Conservation (phyloP, 2,797 vertebrate genomes). For the Allobates femoralis region DNA sequence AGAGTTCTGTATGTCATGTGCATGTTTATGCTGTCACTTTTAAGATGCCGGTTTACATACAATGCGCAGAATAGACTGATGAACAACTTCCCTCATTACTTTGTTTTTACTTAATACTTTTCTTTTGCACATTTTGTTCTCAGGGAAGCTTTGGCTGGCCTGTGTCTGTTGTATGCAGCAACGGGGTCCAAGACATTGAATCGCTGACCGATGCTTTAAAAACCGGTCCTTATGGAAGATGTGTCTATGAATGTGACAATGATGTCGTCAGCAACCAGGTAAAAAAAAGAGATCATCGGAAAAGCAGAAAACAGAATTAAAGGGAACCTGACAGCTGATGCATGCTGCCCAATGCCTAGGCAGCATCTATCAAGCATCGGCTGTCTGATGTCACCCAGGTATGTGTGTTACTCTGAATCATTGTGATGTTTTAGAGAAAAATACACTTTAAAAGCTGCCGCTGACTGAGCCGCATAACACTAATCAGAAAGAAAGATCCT, state of each 20-base stretch:
- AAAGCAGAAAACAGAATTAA: not conserved
- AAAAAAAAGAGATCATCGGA: not conserved
- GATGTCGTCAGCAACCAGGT: slow-evolving; percentile 88
- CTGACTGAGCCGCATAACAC: too few species aligned
- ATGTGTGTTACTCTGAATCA: too few species aligned
- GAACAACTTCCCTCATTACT: not conserved
- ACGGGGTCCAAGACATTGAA: slow-evolving; percentile 80
- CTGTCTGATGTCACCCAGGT: too few species aligned
- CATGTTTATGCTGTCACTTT: too few species aligned
- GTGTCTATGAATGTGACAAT: slow-evolving; percentile 86
- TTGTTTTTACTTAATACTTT: not conserved
- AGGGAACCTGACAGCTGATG: too few species aligned
- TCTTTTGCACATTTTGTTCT: not conserved
- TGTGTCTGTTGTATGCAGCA: slow-evolving; percentile 78
- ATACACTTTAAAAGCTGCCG: too few species aligned
- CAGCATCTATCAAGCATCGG: too few species aligned
- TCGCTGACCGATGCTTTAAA: slow-evolving; percentile 79
- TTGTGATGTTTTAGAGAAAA: too few species aligned
- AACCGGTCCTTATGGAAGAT: slow-evolving; percentile 83
- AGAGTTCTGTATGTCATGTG: not conserved
- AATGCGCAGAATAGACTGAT: not conserved
- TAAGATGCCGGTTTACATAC: too few species aligned
- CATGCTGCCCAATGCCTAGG: too few species aligned
- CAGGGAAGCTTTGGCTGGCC: slow-evolving; percentile 82
- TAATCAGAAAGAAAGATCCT: too few species aligned